Evolutionary conservation across 1,140 invertebrate species (phyloP).

Genomic region (Scaptomyza graminum): DNA sequence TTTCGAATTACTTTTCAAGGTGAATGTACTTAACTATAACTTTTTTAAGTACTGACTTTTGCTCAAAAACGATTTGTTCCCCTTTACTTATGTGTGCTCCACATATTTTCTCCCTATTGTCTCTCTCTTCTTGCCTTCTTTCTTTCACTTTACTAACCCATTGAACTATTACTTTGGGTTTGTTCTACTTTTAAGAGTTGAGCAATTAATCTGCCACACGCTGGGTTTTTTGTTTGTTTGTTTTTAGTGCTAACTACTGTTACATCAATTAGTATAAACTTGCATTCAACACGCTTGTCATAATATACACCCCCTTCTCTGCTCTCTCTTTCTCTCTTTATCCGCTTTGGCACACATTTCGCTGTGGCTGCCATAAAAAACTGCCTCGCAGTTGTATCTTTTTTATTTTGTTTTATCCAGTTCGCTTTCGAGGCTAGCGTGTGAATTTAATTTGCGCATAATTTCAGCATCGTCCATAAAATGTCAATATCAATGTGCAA

Average conservation of each 20-base stretch:
- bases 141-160: conserved; percentile 1
- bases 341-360: conserved; percentile 60
- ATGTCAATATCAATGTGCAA: conserved; percentile 77
- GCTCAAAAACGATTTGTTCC: neutral
- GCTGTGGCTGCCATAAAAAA: conserved; percentile 27
- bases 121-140: neutral
- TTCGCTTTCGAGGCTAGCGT: conserved; percentile 55
- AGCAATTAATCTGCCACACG: neutral
- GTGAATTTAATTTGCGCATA: conserved; percentile 79
- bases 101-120: neutral
- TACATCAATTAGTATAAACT: conserved; percentile 51
- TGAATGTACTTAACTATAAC: neutral
- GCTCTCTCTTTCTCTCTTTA: conserved; percentile 6
- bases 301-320: conserved; percentile 41
- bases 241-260: neutral
- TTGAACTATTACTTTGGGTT: conserved; percentile 1
- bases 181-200: neutral
- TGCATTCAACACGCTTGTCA: conserved; percentile 17
- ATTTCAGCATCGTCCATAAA: conserved; percentile 57
- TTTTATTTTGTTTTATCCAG: neutral
- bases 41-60: neutral
- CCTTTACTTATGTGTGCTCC: neutral
- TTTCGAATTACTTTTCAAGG: neutral
- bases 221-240: no score
- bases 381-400: conserved; percentile 2